Evolutionary conservation across 2,888 invertebrate species (phyloP).

Genomic region (Latheticus oryzae): DNA sequence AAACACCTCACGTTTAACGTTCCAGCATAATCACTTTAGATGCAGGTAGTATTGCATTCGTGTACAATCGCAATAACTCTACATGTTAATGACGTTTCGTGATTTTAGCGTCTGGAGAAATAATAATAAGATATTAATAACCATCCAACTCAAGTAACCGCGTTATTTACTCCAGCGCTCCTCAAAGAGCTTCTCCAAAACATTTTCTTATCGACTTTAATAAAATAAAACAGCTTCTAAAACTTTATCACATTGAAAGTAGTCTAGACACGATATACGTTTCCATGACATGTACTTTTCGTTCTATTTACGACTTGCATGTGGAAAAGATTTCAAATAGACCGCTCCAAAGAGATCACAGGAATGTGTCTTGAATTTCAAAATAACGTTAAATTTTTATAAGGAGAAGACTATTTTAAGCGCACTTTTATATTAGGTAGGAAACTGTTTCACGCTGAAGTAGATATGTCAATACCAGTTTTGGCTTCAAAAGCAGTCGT

Average conservation of each 20-base stretch:
- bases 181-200: not conserved
- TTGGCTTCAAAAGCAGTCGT: no score
- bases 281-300: constrained; percentile 3
- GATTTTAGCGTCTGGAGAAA: not conserved
- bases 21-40: constrained; percentile 4
- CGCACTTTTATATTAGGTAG: not conserved
- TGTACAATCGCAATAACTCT: constrained; percentile 1
- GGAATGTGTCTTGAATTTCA: constrained; percentile 20
- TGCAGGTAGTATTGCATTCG: constrained; percentile 4
- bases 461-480: no score
- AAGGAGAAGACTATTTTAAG: constrained; percentile 16
- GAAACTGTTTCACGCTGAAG: no score
- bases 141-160: constrained; percentile 1
- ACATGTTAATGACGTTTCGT: constrained; percentile 1
- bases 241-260: constrained; percentile 17
- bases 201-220: not conserved
- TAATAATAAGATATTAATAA: not conserved
- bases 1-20: constrained; percentile 10
- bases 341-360: constrained; percentile 12
- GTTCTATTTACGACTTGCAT: constrained; percentile 29
- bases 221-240: not conserved
- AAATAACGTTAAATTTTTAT: constrained; percentile 17
- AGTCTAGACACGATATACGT: constrained; percentile 17
- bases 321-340: constrained; percentile 27
- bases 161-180: not conserved